Conservation (phyloP, 1,140 invertebrate genomes). For the Drosophila chauvacae region DNA sequence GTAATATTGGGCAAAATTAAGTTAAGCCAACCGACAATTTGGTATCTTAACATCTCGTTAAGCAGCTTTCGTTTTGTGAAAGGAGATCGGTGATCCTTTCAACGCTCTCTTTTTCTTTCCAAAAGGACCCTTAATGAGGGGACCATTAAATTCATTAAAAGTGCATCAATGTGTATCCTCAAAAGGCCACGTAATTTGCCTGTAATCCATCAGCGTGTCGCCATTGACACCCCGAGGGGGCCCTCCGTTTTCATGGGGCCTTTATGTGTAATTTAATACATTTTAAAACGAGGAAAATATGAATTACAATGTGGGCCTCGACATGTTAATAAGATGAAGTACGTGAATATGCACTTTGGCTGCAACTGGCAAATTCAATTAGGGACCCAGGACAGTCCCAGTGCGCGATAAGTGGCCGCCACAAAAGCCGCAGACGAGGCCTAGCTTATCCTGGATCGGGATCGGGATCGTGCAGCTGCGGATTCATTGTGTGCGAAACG, state of each 20-base stretch:
- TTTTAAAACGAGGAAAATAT: slow-evolving; percentile 27
- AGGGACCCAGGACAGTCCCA: slow-evolving; percentile 36
- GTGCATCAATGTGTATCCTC: slow-evolving; percentile 65
- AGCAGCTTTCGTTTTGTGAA: slow-evolving; percentile 35
- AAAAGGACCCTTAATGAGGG: slow-evolving; percentile 4
- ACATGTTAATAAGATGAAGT: slow-evolving; percentile 78
- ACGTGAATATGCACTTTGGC: slow-evolving; percentile 58
- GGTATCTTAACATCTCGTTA: slow-evolving; percentile 40
- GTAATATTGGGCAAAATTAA: slow-evolving; percentile 4
- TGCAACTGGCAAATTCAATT: slow-evolving; percentile 69
- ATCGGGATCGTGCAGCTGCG: slow-evolving; percentile 23
- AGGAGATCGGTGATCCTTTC: slow-evolving; percentile 45
- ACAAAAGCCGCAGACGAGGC: slow-evolving; percentile 49
- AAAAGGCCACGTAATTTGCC: slow-evolving; percentile 58
- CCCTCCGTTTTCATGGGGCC: slow-evolving; percentile 39
- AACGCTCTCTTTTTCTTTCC: slow-evolving; percentile 22
- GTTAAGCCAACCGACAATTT: slow-evolving; percentile 12
- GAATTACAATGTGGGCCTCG: slow-evolving; percentile 73
- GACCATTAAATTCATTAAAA: slow-evolving; percentile 80
- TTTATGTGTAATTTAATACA: slow-evolving; percentile 29
- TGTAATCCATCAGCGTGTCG: slow-evolving; percentile 75
- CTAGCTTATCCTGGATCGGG: slow-evolving; percentile 53
- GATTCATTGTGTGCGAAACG: slow-evolving; percentile 72
- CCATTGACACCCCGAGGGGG: slow-evolving; percentile 61
- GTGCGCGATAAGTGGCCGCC: slow-evolving; percentile 68